Evolutionary conservation across 2,888 invertebrate genomes (phyloP).

Genomic region (Malachius bipustulatus): DNA sequence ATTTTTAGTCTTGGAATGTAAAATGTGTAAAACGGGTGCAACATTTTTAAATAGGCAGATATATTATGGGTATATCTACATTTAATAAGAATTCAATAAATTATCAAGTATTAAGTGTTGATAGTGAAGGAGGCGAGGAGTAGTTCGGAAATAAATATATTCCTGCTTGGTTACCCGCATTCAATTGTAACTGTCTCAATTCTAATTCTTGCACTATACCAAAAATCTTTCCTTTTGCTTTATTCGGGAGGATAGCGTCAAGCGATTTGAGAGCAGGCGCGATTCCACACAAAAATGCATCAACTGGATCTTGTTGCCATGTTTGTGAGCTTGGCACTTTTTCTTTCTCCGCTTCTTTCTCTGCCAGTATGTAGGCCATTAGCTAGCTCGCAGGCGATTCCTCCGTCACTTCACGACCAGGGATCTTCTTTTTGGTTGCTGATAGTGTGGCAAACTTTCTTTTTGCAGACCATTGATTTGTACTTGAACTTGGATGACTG

Average conservation of each 20-base stretch:
- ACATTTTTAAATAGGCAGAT: too few relatives aligned
- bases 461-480: slow-evolving; percentile 7
- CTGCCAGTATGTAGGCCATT: slow-evolving; percentile 20
- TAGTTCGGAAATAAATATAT: too few relatives aligned
- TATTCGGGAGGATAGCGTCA: slow-evolving; percentile 14
- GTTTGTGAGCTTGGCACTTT: slow-evolving; percentile 1
- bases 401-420: slow-evolving; percentile 11
- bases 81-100: too few relatives aligned
- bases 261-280: slow-evolving; percentile 18
- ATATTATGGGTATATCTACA: too few relatives aligned
- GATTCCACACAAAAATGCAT: slow-evolving; percentile 20
- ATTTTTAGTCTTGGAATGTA: too few relatives aligned
- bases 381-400: slow-evolving; percentile 17
- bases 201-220: slow-evolving; percentile 20
- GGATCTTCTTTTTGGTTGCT: slow-evolving; percentile 5
- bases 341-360: slow-evolving; percentile 18
- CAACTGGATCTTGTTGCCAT: slow-evolving; percentile 17
- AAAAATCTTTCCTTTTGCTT: slow-evolving; percentile 18
- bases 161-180: background rate
- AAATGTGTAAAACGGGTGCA: too few relatives aligned
- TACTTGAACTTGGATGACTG: too few relatives aligned
- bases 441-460: slow-evolving; percentile 7
- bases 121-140: too few relatives aligned
- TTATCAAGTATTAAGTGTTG: too few relatives aligned
- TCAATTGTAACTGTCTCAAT: slow-evolving; percentile 4